phyloP scores from a whole-genome alignment of 2,797 vertebrate species.

The Triplophysa bombifrons region DNA sequence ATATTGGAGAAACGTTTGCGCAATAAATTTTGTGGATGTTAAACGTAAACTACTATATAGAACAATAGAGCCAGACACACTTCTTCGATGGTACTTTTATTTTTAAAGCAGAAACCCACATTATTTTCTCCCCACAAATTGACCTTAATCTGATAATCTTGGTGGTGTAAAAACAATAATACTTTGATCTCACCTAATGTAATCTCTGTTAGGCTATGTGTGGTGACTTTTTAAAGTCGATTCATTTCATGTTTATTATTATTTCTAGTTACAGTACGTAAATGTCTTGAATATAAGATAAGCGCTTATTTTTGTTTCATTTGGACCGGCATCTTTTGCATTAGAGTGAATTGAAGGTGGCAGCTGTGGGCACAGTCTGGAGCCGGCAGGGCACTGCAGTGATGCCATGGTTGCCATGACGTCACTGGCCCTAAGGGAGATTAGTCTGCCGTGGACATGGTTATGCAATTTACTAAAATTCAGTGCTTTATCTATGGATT shows the following conservation, averaged over 20 bases:
- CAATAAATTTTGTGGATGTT: too few relatives aligned
- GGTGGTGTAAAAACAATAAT: too few relatives aligned
- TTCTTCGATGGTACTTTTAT: too few relatives aligned
- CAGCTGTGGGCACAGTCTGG: conserved; percentile 54
- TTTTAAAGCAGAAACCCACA: too few relatives aligned
- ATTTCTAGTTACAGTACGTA: too few relatives aligned
- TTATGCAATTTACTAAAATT: conserved; percentile 79
- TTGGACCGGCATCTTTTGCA: conserved; percentile 18
- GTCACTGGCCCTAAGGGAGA: conserved; percentile 71
- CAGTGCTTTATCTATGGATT: conserved; percentile 72
- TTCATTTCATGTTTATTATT: background rate
- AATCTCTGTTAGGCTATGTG: background rate
- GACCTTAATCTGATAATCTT: too few relatives aligned
- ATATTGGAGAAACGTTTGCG: too few relatives aligned
- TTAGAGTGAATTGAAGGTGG: conserved; percentile 37
- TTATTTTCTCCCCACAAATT: too few relatives aligned
- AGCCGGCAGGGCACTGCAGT: conserved; percentile 37
- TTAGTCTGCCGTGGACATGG: conserved; percentile 71
- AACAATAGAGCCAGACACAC: too few relatives aligned
- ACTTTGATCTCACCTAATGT: background rate
- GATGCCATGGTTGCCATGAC: conserved; percentile 64
- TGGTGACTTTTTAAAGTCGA: too few relatives aligned
- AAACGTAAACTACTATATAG: too few relatives aligned
- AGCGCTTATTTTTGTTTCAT: conserved; percentile 11
- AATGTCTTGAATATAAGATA: background rate